Evolutionary conservation across 2,888 invertebrate species (phyloP).

Genomic region (Leptura quadrifasciata): DNA sequence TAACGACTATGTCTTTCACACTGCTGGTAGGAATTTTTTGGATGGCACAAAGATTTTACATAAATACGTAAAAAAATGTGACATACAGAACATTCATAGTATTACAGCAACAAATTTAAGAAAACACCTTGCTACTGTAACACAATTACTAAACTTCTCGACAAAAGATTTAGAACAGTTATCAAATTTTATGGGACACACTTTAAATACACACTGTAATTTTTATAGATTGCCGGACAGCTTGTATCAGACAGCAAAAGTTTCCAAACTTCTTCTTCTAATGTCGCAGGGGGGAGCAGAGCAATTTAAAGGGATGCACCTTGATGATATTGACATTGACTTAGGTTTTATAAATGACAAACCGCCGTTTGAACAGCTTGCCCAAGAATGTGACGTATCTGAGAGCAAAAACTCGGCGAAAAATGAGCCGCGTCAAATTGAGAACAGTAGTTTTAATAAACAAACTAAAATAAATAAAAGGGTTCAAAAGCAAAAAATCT

Average conservation of each 20-base stretch:
- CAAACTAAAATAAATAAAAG: too few relatives aligned
- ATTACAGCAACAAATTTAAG: conserved; percentile 54
- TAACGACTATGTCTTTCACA: neutral
- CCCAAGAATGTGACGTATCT: too few relatives aligned
- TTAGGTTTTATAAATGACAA: too few relatives aligned
- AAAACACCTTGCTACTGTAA: conserved; percentile 57
- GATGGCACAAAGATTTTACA: conserved; percentile 47
- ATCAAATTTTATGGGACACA: conserved; percentile 58
- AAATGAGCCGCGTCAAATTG: too few relatives aligned
- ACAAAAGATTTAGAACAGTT: conserved; percentile 57
- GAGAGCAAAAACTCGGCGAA: too few relatives aligned
- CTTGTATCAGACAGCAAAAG: too few relatives aligned
- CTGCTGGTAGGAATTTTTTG: neutral
- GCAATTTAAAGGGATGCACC: conserved; percentile 48
- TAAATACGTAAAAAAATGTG: conserved; percentile 53
- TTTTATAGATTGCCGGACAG: conserved; percentile 49
- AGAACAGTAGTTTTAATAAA: too few relatives aligned
- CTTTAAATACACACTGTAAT: conserved; percentile 48
- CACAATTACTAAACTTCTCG: conserved; percentile 56
- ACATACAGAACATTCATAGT: conserved; percentile 48
- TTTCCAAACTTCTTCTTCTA: conserved; percentile 51
- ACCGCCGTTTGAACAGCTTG: too few relatives aligned
- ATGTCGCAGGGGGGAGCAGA: conserved; percentile 50
- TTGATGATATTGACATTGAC: too few relatives aligned
- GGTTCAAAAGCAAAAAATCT: too few relatives aligned